phyloP scores from a whole-genome alignment of 1,140 invertebrate genomes.

The Drepana arcuata region DNA sequence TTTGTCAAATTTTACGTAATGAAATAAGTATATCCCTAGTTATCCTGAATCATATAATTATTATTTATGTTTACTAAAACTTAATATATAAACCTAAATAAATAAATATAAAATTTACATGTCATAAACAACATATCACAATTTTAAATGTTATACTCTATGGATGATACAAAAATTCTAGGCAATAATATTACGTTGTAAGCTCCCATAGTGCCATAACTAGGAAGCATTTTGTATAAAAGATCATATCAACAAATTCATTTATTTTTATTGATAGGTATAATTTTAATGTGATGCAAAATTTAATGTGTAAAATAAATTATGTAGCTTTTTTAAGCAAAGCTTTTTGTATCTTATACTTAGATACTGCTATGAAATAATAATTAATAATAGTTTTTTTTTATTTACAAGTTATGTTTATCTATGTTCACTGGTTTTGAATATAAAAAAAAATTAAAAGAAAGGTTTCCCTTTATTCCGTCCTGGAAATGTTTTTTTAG shows the following conservation, averaged over 20 bases:
- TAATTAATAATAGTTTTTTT: slow-evolving; percentile 3
- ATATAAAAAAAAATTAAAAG: too few species aligned
- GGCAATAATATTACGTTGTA: too few species aligned
- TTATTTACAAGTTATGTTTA: slow-evolving; percentile 3
- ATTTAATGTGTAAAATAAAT: slow-evolving; percentile 3
- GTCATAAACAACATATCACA: slow-evolving; percentile 39
- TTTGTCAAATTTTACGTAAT: too few species aligned
- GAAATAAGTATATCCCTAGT: too few species aligned
- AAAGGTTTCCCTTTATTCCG: slow-evolving; percentile 14
- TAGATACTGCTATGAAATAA: too few species aligned
- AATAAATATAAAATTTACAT: too few species aligned
- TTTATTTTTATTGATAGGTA: slow-evolving; percentile 3
- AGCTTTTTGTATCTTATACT: slow-evolving; percentile 14
- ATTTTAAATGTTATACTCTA: slow-evolving; percentile 16
- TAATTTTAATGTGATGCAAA: slow-evolving; percentile 1
- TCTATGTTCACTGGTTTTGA: too few species aligned
- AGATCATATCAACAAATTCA: slow-evolving; percentile 24
- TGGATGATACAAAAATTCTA: too few species aligned
- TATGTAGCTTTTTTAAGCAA: slow-evolving; percentile 24
- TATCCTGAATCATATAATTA: too few species aligned
- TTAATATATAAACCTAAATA: too few species aligned
- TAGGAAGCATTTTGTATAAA: slow-evolving; percentile 18
- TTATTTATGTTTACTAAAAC: too few species aligned
- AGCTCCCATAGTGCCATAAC: slow-evolving; percentile 38
- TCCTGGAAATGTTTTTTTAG: slow-evolving; percentile 17